Evolutionary conservation across 2,888 invertebrate species (phyloP), one percentile per base, ranked within the genome.

Genomic region (Andrena praecox): DNA sequence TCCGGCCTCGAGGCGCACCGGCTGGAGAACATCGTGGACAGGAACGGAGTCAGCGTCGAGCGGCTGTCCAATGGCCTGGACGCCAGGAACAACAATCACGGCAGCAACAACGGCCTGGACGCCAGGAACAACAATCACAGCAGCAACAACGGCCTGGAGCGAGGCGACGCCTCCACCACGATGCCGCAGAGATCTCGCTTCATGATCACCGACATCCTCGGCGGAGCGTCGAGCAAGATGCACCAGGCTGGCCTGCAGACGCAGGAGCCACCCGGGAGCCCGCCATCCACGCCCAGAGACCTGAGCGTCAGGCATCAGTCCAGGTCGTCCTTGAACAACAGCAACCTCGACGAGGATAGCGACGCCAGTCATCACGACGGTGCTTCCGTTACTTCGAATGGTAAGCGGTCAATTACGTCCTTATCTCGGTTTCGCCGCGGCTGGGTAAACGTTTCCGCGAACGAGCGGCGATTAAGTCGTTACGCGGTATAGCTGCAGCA

Each of bases 151-250:
- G 81, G 82, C 0, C 6, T 86, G 12, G 88, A 81, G 12, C 77
- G 88, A 2, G 89, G 84, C 48, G 80, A 84, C 56, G 85, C 87
- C 8, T 82, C 87, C 31, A 93, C 93, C 35, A 92, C 93, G 35
- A 92, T 93, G 94, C 96, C 96, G 87, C 96, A 96, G 69, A 95
- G 97, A 89, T 97, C 97, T 82, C 95, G 97, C 87, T 98, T 98
- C 95, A 98, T 98, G 97, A 98, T 98, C 95, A 98, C 97, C 89
- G 98, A 98, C 94, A 98, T 98, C 91, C 95, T 98, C 88, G 96
- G 96, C 70, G 96, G 96, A 69, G 95, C 95, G 73, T 90, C 93
- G 12, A 93, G 92, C 67, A 87, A 88, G 64, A 82, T 82, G 78
- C 87, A 85, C 16, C 92, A 93, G 16, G 85, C 91, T 29, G 90